These are phyloP conservation scores for Rhineura floridana DNA, from an alignment of 2,113 vertebrate species.

Conservation along the genomic window DNA sequence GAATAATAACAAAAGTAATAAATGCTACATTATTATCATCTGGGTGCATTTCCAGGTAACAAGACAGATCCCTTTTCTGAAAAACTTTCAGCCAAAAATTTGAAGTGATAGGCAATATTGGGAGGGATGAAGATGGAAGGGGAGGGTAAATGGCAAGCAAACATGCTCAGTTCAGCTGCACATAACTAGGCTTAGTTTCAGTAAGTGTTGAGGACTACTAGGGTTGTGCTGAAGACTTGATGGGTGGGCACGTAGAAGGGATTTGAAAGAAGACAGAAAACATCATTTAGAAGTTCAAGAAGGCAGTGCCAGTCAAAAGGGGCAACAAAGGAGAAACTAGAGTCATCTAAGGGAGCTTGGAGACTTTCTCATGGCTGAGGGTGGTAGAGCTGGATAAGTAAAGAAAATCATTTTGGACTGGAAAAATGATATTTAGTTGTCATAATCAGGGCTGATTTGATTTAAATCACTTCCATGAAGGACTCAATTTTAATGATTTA, in stretches of 20 bases:
- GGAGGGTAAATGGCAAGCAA: background rate
- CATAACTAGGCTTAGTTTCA: background rate
- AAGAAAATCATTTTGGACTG: no score
- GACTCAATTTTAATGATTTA: no score
- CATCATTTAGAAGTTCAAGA: background rate
- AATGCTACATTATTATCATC: no score
- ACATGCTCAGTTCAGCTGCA: background rate
- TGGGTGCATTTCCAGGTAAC: background rate
- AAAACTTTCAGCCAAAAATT: background rate
- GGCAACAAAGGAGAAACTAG: background rate
- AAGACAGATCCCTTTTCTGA: background rate
- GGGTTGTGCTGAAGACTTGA: background rate
- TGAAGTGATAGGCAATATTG: background rate
- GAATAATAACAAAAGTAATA: background rate
- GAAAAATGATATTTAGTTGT: no score
- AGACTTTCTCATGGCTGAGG: no score
- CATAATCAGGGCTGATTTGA: no score
- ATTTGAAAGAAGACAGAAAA: background rate
- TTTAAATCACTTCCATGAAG: no score
- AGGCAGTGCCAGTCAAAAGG: background rate
- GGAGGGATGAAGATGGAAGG: background rate
- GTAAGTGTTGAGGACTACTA: background rate
- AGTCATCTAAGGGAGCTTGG: no score
- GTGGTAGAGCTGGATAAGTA: no score
- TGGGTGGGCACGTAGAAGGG: background rate